Evolutionary conservation across 2,113 vertebrate species (phyloP).

Genomic region (Cryptotis parvus): DNA sequence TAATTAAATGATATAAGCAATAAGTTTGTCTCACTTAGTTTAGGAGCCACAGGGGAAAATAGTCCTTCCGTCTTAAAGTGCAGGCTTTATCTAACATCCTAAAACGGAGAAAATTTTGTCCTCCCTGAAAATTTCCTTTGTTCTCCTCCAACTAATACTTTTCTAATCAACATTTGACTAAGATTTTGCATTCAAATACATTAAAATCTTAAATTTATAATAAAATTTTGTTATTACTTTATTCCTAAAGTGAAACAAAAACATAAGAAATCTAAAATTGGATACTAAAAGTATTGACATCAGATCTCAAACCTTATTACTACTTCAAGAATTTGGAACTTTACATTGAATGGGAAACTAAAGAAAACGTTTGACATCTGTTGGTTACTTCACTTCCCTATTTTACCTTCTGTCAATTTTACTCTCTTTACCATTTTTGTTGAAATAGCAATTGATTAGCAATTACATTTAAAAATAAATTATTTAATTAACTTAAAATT

Average conservation of each 20-base stretch:
- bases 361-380: not conserved
- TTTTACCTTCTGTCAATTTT: not conserved
- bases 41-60: slow-evolving; percentile 59
- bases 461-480: not conserved
- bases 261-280: not conserved
- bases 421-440: not conserved
- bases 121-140: not conserved
- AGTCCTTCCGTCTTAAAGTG: slow-evolving; percentile 22
- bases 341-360: not conserved
- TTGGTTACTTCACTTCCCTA: too few species aligned
- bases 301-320: not conserved
- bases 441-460: slow-evolving; percentile 28
- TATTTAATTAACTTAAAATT: slow-evolving; percentile 1
- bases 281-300: not conserved
- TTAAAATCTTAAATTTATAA: not conserved
- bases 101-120: not conserved
- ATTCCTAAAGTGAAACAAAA: not conserved
- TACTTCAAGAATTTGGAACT: not conserved
- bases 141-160: slow-evolving; percentile 28
- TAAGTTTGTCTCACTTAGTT: slow-evolving; percentile 78
- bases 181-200: slow-evolving; percentile 38
- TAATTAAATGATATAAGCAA: slow-evolving; percentile 80
- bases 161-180: slow-evolving; percentile 33
- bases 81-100: slow-evolving; percentile 40
- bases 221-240: not conserved